Evolutionary conservation across 2,888 invertebrate species (phyloP), one percentile per base, ranked within the genome.

Genomic region (Metallyticus violacea): DNA sequence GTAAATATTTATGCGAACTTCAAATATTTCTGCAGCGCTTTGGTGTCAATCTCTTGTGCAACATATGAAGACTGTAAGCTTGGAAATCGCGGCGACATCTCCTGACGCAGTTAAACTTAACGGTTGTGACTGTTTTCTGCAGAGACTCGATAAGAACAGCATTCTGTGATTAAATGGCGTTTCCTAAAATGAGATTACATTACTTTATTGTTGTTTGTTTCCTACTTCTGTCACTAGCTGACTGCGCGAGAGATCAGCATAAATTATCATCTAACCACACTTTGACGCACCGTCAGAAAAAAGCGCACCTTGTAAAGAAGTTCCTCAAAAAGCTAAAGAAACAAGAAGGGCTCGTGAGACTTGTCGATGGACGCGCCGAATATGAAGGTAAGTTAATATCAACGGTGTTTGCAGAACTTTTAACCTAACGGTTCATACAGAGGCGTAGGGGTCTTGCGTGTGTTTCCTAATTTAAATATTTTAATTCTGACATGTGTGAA

Each of bases 261-360:
- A 80, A 86, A 7, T 81, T 86, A 77, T 87, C 87, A 27, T 85
- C 87, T 62, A 85, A 89, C 22, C 88, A 89, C n/a, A 62, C 40
- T 15, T 22, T 15, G 4, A 62, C 40, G 22, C 87, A 88, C 28
- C 88, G 90, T 2, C 89, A 89, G 30, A 92, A 91, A 89, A 93
- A 92, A 89, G 95, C 95, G 0, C 92, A 93, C 30, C 93, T 96
- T 88, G 93, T 96, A 25, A 95, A 94, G 90, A 95, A 94, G 89
- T 93, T 97, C 89, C 92, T 96, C 88, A 96, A 95, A 89, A 94
- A 95, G 87, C 92, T 95, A 88, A 95, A 95, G 90, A 94, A 95
- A 91, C 93, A 95, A 89, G 97, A 97, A 89, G 97, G 96, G 9
- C 95, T 94, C 87, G 91, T 97, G 26, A 95, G 95, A 89, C 92